Evolutionary conservation across 2,113 vertebrate species (phyloP).

Genomic region (Chlorodrepanis virens): DNA sequence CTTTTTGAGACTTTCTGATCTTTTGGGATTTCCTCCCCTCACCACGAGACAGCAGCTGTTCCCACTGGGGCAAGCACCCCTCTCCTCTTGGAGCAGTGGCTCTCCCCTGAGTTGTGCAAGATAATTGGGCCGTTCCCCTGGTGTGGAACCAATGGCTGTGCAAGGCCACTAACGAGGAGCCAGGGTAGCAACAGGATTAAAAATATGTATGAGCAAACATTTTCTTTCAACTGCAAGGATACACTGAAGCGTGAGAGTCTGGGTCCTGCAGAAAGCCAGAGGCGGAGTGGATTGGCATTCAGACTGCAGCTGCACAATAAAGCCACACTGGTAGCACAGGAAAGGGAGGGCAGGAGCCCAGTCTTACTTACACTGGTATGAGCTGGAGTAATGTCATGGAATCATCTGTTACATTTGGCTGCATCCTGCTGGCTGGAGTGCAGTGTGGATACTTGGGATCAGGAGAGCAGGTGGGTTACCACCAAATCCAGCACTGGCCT

Average conservation of each 20-base stretch:
- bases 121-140: neutral
- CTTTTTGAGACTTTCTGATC: neutral
- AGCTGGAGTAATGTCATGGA: neutral
- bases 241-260: neutral
- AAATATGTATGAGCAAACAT: conserved; percentile 20
- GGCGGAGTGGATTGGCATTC: neutral
- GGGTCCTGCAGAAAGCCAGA: neutral
- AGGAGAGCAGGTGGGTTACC: neutral
- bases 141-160: neutral
- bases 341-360: neutral
- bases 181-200: conserved; percentile 43
- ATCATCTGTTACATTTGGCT: neutral
- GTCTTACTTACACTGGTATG: neutral
- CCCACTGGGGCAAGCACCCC: neutral
- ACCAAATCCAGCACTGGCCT: neutral
- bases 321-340: rapidly evolving
- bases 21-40: neutral
- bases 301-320: neutral
- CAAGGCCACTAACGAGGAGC: neutral
- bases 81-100: neutral
- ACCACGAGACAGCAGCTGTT: neutral
- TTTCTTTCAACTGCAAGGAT: neutral
- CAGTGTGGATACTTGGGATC: rapidly evolving
- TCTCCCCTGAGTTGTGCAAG: neutral
- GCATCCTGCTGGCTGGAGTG: neutral